Conservation (phyloP, 2,113 vertebrate species). For the Charadrius vociferus region DNA sequence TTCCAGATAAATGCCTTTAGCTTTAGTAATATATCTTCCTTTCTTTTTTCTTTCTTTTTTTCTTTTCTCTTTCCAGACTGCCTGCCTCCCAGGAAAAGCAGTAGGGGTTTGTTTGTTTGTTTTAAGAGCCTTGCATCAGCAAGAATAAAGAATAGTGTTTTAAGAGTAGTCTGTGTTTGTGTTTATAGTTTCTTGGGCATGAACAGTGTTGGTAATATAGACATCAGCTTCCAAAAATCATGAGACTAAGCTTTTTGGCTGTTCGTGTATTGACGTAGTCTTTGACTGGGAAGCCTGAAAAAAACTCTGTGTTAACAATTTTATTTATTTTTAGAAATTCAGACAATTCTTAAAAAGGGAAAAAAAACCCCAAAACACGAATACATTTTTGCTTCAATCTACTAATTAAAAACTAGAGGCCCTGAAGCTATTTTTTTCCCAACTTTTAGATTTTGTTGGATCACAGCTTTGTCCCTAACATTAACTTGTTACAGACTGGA, state of each 20-base stretch:
- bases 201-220: neutral
- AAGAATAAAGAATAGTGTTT: neutral
- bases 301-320: neutral
- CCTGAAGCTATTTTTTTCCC: neutral
- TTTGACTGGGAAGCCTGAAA: neutral
- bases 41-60: accelerated
- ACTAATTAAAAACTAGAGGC: neutral
- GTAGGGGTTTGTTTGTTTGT: neutral
- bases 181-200: neutral
- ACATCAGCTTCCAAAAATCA: neutral
- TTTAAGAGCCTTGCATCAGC: neutral
- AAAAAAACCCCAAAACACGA: neutral
- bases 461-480: neutral
- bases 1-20: neutral
- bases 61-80: neutral
- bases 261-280: accelerated
- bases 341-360: too few relatives aligned
- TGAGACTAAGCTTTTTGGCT: neutral
- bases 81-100: neutral
- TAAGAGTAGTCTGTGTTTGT: neutral
- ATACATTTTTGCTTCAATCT: neutral
- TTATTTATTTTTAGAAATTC: neutral
- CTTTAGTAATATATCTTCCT: neutral
- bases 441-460: neutral
- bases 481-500: neutral